These are phyloP conservation scores for Zaprionus inermis DNA, from an alignment of 1,140 invertebrate genomes.

Conservation along the genomic window DNA sequence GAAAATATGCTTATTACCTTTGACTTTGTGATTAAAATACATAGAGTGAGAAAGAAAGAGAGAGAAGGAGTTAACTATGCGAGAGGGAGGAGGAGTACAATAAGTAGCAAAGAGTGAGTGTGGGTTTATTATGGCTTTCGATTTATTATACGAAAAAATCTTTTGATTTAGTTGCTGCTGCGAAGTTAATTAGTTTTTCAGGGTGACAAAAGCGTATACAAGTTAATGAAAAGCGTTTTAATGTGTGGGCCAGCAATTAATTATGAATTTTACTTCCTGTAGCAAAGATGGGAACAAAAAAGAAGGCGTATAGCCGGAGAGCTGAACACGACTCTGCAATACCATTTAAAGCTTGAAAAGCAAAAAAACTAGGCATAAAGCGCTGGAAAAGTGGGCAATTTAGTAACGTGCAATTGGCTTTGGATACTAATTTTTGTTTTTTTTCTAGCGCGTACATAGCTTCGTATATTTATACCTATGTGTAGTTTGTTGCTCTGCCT, in stretches of 20 bases:
- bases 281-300: not conserved
- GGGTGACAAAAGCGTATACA: not conserved
- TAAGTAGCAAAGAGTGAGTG: not conserved
- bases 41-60: not conserved
- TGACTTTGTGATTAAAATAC: slow-evolving; percentile 14
- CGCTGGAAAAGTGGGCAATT: slow-evolving; percentile 37
- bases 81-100: not conserved
- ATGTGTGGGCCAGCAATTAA: slow-evolving; percentile 38
- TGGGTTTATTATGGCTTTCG: slow-evolving; percentile 6
- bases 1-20: slow-evolving; percentile 49
- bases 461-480: slow-evolving; percentile 15
- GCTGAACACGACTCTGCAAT: too few species aligned
- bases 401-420: slow-evolving; percentile 67
- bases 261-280: slow-evolving; percentile 23
- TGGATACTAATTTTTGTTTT: slow-evolving; percentile 33
- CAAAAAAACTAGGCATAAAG: not conserved
- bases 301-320: not conserved
- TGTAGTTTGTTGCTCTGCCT: slow-evolving; percentile 29
- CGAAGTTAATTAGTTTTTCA: slow-evolving; percentile 61
- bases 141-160: slow-evolving; percentile 2
- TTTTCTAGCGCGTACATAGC: slow-evolving; percentile 2
- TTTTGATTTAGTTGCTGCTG: slow-evolving; percentile 6
- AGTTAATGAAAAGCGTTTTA: slow-evolving; percentile 47
- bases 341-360: not conserved
- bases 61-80: too few species aligned